phyloP scores from a whole-genome alignment of 2,888 invertebrate genomes.

The Sinelater perroti region DNA sequence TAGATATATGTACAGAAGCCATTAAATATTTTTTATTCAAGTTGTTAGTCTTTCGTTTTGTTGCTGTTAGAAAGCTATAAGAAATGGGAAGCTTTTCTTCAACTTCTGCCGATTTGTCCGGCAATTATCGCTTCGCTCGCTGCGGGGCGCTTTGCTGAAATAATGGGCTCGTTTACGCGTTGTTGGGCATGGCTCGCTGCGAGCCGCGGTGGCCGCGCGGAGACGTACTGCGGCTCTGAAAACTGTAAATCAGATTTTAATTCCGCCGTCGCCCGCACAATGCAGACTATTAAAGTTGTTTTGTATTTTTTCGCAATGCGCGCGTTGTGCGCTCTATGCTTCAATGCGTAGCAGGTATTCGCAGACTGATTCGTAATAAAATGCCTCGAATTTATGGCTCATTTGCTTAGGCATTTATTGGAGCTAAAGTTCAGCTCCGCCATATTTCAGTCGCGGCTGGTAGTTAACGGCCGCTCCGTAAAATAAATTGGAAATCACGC shows the following conservation, averaged over 20 bases:
- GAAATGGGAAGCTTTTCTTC: too few species aligned
- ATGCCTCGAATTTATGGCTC: slow-evolving; percentile 21
- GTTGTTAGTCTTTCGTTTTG: too few species aligned
- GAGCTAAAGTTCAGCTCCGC: slow-evolving; percentile 18
- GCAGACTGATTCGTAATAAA: slow-evolving; percentile 19
- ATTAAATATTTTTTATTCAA: too few species aligned
- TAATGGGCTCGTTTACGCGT: too few species aligned
- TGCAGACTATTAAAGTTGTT: neutral
- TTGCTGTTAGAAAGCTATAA: too few species aligned
- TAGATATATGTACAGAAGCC: too few species aligned
- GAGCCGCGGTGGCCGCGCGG: too few species aligned
- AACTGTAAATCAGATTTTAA: slow-evolving; percentile 1
- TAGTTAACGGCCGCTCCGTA: neutral
- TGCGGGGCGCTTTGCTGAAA: too few species aligned
- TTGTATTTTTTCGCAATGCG: slow-evolving; percentile 2
- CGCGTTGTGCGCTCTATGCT: slow-evolving; percentile 6
- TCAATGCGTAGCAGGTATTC: slow-evolving; percentile 18
- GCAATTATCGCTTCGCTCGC: too few species aligned
- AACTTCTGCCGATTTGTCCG: too few species aligned
- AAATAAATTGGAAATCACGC: neutral
- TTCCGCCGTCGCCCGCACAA: neutral
- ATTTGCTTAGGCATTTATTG: slow-evolving; percentile 21
- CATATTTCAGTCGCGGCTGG: neutral
- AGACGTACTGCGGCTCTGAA: too few species aligned
- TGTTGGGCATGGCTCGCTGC: too few species aligned